Conservation (phyloP, 2,113 vertebrate species). For the Zapus hudsonius region DNA sequence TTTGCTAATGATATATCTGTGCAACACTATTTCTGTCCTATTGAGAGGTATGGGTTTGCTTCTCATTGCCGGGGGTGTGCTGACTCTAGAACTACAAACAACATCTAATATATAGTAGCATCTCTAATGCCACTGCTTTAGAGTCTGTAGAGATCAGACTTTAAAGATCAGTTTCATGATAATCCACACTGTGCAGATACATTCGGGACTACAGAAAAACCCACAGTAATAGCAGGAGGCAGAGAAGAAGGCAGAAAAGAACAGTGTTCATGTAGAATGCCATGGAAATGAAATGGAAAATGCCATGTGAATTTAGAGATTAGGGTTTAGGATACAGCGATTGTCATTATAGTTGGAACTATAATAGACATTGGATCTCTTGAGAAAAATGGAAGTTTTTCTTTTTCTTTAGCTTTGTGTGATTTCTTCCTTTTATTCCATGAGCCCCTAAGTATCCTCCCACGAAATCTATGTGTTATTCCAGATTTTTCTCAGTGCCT, state of each 20-base stretch:
- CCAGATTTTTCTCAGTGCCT: background rate
- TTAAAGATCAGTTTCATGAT: background rate
- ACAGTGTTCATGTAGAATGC: background rate
- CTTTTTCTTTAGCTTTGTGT: background rate
- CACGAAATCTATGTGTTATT: rapidly evolving
- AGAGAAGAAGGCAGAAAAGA: background rate
- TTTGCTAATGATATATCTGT: constrained; percentile 47
- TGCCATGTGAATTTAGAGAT: background rate
- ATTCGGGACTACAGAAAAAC: background rate
- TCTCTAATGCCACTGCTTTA: background rate
- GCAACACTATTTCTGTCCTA: background rate
- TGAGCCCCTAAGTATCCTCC: background rate
- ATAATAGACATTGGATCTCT: background rate
- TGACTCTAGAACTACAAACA: background rate
- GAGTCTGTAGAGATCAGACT: background rate
- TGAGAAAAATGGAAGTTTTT: background rate
- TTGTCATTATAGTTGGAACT: background rate
- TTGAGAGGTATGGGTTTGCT: constrained; percentile 8
- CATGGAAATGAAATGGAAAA: too few species aligned
- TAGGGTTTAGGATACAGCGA: background rate
- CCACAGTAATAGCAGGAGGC: background rate
- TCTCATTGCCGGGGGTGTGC: background rate
- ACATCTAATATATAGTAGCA: background rate
- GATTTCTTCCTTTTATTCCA: background rate
- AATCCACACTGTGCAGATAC: background rate